Evolutionary conservation across 2,888 invertebrate species (phyloP).

Genomic region (Sarcophaga subvicina): DNA sequence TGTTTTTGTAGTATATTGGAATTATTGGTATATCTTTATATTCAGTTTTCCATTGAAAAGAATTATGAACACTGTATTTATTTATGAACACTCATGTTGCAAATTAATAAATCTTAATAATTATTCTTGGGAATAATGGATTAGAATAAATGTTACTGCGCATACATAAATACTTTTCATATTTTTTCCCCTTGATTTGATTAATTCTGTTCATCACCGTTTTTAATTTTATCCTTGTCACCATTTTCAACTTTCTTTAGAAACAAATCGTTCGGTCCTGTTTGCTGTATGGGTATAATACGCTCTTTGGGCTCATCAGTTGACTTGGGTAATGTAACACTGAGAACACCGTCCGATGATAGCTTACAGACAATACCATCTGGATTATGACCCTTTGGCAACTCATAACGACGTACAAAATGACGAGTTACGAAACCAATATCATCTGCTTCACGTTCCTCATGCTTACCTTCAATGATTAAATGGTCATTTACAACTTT

Average conservation of each 20-base stretch:
- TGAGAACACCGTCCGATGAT: conserved; percentile 91
- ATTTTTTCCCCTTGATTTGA: conserved; percentile 24
- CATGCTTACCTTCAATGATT: conserved; percentile 87
- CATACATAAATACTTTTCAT: background rate
- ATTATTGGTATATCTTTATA: too few species aligned
- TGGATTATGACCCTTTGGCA: conserved; percentile 87
- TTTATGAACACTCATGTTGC: too few species aligned
- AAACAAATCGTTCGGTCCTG: conserved; percentile 77
- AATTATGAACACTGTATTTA: too few species aligned
- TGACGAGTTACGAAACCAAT: conserved; percentile 90
- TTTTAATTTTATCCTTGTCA: conserved; percentile 67
- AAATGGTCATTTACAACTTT: conserved; percentile 86
- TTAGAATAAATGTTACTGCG: background rate
- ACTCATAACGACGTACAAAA: conserved; percentile 87
- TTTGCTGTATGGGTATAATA: conserved; percentile 76
- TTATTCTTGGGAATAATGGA: too few species aligned
- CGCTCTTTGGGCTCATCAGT: conserved; percentile 72
- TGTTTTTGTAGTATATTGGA: too few species aligned
- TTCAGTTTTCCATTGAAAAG: too few species aligned
- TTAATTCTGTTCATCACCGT: conserved; percentile 52
- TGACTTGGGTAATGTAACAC: conserved; percentile 86
- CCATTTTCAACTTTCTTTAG: conserved; percentile 70
- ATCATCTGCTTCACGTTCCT: conserved; percentile 86
- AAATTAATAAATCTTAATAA: too few species aligned
- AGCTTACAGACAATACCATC: conserved; percentile 88